Percentiles rank a stretch among this genome's conserved stretches.
phyloP scores from a whole-genome alignment of 2,113 vertebrate genomes.

The Picathartes gymnocephalus region DNA sequence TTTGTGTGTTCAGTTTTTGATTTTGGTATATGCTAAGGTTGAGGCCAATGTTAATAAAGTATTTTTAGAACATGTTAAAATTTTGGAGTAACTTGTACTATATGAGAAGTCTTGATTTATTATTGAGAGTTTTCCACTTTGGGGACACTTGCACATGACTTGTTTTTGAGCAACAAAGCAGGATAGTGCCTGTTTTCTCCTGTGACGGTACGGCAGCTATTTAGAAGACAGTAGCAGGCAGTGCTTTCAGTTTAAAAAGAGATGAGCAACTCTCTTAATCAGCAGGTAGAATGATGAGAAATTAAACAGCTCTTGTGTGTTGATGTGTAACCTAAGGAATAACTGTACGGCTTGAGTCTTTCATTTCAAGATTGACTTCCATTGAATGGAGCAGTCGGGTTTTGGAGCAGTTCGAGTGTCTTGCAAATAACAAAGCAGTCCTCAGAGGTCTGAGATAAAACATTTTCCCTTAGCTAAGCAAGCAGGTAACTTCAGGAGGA shows the following conservation, averaged over 20 bases:
- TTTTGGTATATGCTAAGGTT: not conserved
- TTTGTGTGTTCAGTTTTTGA: not conserved
- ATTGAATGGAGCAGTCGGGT: not conserved
- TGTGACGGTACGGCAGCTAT: not conserved
- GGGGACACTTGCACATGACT: not conserved
- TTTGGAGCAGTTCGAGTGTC: not conserved
- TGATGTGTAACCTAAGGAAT: not conserved
- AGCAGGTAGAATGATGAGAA: not conserved
- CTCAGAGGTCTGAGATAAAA: not conserved
- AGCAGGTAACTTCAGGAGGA: not conserved
- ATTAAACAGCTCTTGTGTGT: not conserved
- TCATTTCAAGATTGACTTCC: not conserved
- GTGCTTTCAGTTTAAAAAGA: not conserved
- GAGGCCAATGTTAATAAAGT: not conserved
- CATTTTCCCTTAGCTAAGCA: not conserved
- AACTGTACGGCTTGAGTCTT: not conserved
- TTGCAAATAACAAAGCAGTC: not conserved
- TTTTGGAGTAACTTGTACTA: not conserved
- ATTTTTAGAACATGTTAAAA: not conserved
- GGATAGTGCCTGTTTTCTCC: not conserved
- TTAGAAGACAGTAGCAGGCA: rapidly evolving
- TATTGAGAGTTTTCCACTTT: not conserved
- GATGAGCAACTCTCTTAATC: not conserved
- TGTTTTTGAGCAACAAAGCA: not conserved
- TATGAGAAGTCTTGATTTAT: not conserved